A percentile compares a stretch with the other conserved stretches of the same genome.
Conservation (phyloP, 2,888 invertebrate species). For the Leucoma salicis region DNA sequence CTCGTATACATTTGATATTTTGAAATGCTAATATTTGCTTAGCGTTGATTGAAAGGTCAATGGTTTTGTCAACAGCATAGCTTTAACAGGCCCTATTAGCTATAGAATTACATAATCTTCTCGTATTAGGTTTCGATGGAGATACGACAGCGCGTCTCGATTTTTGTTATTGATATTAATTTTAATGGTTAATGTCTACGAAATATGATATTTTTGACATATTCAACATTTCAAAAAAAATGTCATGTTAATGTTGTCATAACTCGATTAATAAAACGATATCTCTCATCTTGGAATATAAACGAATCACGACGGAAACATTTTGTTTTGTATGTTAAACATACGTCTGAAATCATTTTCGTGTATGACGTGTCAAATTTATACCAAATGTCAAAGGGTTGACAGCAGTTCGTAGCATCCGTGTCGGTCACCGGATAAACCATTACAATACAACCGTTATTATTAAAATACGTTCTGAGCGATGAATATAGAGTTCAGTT, state of each 20-base stretch:
- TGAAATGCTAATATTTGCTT: slow-evolving; percentile 63
- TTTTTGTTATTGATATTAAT: slow-evolving; percentile 42
- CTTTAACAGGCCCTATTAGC: slow-evolving; percentile 48
- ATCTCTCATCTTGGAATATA: slow-evolving; percentile 19
- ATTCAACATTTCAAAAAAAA: slow-evolving; percentile 32
- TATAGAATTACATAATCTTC: slow-evolving; percentile 51
- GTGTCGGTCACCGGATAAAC: slow-evolving; percentile 63
- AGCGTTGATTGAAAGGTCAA: slow-evolving; percentile 68
- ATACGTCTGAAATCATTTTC: slow-evolving; percentile 61
- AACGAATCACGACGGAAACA: slow-evolving; percentile 12
- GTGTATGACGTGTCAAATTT: slow-evolving; percentile 72
- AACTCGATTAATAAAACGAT: slow-evolving; percentile 30
- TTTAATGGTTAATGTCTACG: slow-evolving; percentile 31
- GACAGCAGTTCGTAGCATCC: slow-evolving; percentile 75
- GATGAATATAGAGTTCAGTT: slow-evolving; percentile 36
- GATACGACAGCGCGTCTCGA: slow-evolving; percentile 35
- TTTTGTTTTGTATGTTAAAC: slow-evolving; percentile 42
- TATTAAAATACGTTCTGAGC: slow-evolving; percentile 39
- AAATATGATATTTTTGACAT: slow-evolving; percentile 46
- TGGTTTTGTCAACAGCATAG: slow-evolving; percentile 47
- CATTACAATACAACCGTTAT: slow-evolving; percentile 39
- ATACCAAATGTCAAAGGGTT: slow-evolving; percentile 74
- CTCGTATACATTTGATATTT: slow-evolving; percentile 57
- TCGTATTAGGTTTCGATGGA: slow-evolving; percentile 46
- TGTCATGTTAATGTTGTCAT: slow-evolving; percentile 37